Evolutionary conservation across 2,797 vertebrate genomes (phyloP), one percentile per base, ranked within the genome.

Genomic region (Halcyon smyrnensis): DNA sequence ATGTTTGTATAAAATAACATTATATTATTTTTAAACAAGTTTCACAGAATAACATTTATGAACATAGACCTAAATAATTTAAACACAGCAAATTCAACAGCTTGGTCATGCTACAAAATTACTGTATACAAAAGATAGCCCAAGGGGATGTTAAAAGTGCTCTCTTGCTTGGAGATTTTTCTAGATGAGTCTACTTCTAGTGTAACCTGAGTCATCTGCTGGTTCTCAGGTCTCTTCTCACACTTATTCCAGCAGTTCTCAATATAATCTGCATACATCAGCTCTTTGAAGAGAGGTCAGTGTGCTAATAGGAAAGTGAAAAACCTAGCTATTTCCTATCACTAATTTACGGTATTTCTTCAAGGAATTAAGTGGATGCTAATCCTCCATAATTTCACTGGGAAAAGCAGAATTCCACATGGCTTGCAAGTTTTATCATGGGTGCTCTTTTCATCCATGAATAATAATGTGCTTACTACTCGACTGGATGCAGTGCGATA

Each of bases 91-190:
- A 96, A 63, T 95, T 90, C 92, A 97, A 97, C 95, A 96, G 93
- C 89, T 97, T 97, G 89, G 90, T 97, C 97, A 97, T 97, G 97
- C 98, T 98, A 98, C 91, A 98, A 98, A 98, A 97, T 88, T 95
- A 93, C 73, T 91, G 78, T 91, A 97, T 98, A 97, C 56, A 97
- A 98, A 98, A 97, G 87, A 88, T 95, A 95, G 95, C 90, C 90
- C 84, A 69, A 93, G 94, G 83, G 94, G 95, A 93, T 95, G 74
- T 95, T 97, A 95, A 97, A 98, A 96, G 95, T 97, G 95, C 94
- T 96, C 89, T 96, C 95, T 96, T 96, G 81, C 91, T 97, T 97
- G 83, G 82, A 96, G 89, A 68, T 90, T 94, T 86, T 96, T 97
- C 87, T 95, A 91, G 89, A 96, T 89, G 89, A 79, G 82, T 74